Evolutionary conservation across 37 sponge, comb jelly and placozoan genomes (phyloP), one percentile per base, ranked within the genome.

Genomic region (Beroe forskalii): DNA sequence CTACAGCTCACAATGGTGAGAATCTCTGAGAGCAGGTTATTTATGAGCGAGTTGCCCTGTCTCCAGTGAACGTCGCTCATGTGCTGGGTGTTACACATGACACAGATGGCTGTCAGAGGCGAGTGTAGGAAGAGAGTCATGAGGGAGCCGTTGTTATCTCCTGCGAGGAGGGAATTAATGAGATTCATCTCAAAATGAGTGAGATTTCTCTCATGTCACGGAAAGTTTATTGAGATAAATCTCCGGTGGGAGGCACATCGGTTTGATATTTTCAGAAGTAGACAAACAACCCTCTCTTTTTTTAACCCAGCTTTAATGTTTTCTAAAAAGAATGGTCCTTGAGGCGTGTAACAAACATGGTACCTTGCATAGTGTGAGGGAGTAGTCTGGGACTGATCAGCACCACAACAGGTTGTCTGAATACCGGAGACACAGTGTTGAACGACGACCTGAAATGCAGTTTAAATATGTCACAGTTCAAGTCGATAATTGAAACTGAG

Each of bases 91-190:
- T 72, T 72, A 36, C 75, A 72, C 22, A 72, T 35, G 8, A 72
- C 38, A 32, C 38, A 32, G 31, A 72, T 38, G 1, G 39, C 75
- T 39, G 33, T 72, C 75, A 72, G 28, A 4, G 75, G 75, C 12
- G 38, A 72, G 22, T 72, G 75, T 30, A 72, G 75, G 30, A 72
- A 72, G 9, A 72, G 75, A 4, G 40, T 72, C 75, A 72, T 72
- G 22, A 72, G 40, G 3, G 75, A 72, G 14, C 75, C 75, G 2
- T 35, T 4, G 2, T 72, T 72, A 36, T 72, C 40, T 33, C 75
- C 75, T 72, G 75, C n/a, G n/a, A n/a, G n/a, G n/a, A n/a, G n/a
- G n/a, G n/a, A n/a, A n/a, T n/a, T n/a, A n/a, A n/a, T n/a, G n/a
- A n/a, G n/a, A n/a, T n/a, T n/a, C n/a, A n/a, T n/a, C n/a, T n/a